Evolutionary conservation across 2,113 vertebrate genomes (phyloP).

Genomic region (Oenanthe melanoleuca): DNA sequence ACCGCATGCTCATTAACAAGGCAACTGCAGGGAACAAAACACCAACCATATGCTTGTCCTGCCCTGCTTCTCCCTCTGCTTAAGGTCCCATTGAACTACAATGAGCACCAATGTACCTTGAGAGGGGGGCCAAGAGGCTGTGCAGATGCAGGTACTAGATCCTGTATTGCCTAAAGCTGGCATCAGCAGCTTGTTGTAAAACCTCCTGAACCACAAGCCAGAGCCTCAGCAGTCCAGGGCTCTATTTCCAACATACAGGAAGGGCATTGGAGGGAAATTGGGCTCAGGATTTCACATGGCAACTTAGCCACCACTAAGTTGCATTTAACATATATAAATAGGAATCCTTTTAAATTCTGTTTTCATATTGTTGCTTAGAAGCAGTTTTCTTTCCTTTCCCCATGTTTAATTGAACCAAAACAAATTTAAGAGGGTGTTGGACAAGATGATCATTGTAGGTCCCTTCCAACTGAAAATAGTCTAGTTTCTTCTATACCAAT

Average conservation of each 20-base stretch:
- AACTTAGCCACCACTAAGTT: background rate
- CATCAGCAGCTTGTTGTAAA: background rate
- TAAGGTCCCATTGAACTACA: background rate
- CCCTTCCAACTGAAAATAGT: background rate
- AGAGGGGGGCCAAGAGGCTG: background rate
- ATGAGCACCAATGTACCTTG: fast-evolving
- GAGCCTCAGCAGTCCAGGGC: background rate
- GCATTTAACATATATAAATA: background rate
- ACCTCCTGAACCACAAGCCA: background rate
- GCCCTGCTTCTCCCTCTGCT: background rate
- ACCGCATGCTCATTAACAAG: background rate
- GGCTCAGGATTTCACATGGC: background rate
- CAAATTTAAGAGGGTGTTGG: background rate
- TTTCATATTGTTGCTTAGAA: background rate
- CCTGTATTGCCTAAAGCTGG: background rate
- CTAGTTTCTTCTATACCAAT: too few species aligned
- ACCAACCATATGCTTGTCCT: background rate
- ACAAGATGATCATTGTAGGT: background rate
- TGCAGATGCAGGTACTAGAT: background rate
- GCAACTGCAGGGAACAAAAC: background rate
- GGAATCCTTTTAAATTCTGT: background rate
- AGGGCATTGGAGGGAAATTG: background rate
- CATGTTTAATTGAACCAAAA: background rate
- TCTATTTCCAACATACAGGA: background rate
- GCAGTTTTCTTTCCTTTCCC: background rate